Percentiles rank a stretch among this genome's conserved stretches.
Evolutionary conservation across 2,797 vertebrate genomes (phyloP).

Genomic region (Alectoris magna): DNA sequence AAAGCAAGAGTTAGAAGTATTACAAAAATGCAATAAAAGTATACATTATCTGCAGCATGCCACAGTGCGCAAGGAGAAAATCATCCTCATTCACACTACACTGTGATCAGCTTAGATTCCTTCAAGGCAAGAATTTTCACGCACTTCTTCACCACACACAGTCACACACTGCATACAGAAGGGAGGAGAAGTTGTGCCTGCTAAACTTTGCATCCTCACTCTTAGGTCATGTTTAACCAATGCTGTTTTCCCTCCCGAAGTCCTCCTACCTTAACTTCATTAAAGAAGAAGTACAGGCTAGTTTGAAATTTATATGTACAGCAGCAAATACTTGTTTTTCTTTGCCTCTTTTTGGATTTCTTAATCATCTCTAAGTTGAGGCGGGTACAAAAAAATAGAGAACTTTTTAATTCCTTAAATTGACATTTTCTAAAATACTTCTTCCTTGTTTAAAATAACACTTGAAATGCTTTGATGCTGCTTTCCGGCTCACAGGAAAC

Average conservation of each 20-base stretch:
- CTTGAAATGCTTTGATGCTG: background rate
- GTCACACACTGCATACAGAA: background rate
- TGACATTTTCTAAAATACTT: background rate
- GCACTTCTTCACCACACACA: background rate
- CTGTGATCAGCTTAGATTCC: background rate
- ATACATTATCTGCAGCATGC: background rate
- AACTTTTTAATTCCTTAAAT: background rate
- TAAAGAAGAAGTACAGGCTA: background rate
- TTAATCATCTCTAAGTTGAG: background rate
- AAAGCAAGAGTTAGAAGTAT: constrained; percentile 57
- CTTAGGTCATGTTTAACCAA: background rate
- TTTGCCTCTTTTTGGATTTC: background rate
- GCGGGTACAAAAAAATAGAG: background rate
- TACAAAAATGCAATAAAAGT: background rate
- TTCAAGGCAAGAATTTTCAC: background rate
- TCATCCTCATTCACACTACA: background rate
- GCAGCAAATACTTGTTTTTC: background rate
- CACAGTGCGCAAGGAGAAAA: background rate
- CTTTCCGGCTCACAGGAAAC: background rate
- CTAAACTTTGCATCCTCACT: background rate
- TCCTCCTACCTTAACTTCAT: background rate
- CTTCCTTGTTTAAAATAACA: constrained; percentile 16
- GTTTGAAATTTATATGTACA: background rate
- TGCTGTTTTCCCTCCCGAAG: background rate
- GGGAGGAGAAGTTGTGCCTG: background rate